phyloP scores from a whole-genome alignment of 2,888 invertebrate genomes.

The Abrostola triplasia region DNA sequence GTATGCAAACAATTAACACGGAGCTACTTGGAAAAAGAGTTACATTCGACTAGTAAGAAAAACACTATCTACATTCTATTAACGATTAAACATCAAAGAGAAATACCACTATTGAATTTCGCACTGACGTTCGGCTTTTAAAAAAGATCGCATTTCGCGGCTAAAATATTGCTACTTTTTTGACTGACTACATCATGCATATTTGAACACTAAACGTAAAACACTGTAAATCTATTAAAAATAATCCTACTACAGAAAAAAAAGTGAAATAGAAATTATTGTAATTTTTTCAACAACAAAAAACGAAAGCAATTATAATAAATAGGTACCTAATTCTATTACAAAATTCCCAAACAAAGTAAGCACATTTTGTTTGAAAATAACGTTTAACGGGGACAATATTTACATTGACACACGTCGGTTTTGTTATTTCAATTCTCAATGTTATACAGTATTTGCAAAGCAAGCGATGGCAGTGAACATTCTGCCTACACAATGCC shows the following conservation, averaged over 20 bases:
- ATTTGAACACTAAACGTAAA: conserved; percentile 1
- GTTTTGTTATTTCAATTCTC: conserved; percentile 39
- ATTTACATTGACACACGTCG: conserved; percentile 15
- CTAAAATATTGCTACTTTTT: conserved; percentile 6
- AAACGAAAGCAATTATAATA: neutral
- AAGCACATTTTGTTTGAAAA: neutral
- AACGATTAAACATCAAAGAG: conserved; percentile 22
- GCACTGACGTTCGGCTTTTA: neutral
- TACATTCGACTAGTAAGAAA: conserved; percentile 9
- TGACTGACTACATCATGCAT: conserved; percentile 14
- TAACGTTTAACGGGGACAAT: conserved; percentile 1
- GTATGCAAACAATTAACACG: conserved; percentile 30
- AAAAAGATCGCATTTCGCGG: conserved; percentile 5
- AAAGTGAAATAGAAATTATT: neutral
- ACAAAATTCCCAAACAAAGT: conserved; percentile 9
- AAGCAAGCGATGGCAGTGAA: conserved; percentile 73
- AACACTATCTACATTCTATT: conserved; percentile 15
- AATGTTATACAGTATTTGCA: conserved; percentile 63
- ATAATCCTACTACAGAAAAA: conserved; percentile 8
- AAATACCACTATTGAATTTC: neutral
- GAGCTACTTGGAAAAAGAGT: conserved; percentile 6
- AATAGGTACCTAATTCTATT: neutral
- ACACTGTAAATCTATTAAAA: neutral
- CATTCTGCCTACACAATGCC: conserved; percentile 65
- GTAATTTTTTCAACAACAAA: neutral